Evolutionary conservation across 2,888 invertebrate genomes (phyloP).

Genomic region (Aleiodes alternator): DNA sequence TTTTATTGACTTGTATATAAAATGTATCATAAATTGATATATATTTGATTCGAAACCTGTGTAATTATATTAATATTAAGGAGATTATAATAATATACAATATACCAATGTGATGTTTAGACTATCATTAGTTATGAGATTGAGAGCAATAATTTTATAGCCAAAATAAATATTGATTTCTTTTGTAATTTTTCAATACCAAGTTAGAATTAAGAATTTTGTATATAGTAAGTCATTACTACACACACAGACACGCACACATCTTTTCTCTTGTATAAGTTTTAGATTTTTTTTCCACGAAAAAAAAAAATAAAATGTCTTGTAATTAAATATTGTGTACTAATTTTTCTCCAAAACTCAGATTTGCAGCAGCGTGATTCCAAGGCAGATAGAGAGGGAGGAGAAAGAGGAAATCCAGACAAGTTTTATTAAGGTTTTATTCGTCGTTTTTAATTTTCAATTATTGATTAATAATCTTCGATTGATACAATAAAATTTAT

Average conservation of each 20-base stretch:
- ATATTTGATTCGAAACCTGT: slow-evolving; percentile 47
- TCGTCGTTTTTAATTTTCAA: slow-evolving; percentile 50
- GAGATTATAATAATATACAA: slow-evolving; percentile 59
- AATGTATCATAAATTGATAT: slow-evolving; percentile 53
- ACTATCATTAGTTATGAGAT: slow-evolving; percentile 52
- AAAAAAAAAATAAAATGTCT: background rate
- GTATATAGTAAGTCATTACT: background rate
- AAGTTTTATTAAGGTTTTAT: slow-evolving; percentile 50
- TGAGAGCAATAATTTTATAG: slow-evolving; percentile 38
- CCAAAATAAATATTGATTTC: slow-evolving; percentile 22
- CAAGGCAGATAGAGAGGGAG: background rate
- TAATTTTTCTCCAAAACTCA: background rate
- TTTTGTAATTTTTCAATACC: slow-evolving; percentile 4
- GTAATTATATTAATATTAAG: slow-evolving; percentile 59
- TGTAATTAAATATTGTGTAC: background rate
- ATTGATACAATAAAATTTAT: slow-evolving; percentile 63
- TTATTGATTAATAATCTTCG: slow-evolving; percentile 64
- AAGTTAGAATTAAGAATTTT: background rate
- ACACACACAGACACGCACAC: too few relatives aligned
- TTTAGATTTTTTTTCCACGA: background rate
- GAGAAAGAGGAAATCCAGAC: slow-evolving; percentile 7
- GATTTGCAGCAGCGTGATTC: background rate
- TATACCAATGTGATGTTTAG: slow-evolving; percentile 72
- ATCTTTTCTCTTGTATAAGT: slow-evolving; percentile 12
- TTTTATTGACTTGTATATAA: slow-evolving; percentile 53